Evolutionary conservation across 1,140 invertebrate genomes (phyloP), one percentile per base, ranked within the genome.

Genomic region (Oppia nitens): DNA sequence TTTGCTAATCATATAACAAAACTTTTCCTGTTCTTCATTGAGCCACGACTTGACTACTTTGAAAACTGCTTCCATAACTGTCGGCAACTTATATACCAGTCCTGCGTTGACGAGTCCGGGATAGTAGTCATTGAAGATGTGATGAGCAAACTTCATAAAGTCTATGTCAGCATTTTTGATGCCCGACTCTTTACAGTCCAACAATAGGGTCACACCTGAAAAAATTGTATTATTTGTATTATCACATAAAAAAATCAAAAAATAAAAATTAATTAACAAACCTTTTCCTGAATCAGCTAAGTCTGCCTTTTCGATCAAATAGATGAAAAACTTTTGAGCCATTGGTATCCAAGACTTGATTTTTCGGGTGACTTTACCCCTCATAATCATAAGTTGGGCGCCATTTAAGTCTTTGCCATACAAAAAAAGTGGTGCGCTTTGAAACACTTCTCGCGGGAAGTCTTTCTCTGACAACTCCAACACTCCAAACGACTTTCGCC

Each of bases 401-500:
- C 32, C 32, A 40, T 40, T 40, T 40, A 40, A 17, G 17, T 40
- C 32, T 9, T 40, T 40, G 32, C 32, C 32, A 40, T 40, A 40
- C 6, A 40, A 6, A 17, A 40, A 40, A 40, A 17, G 6, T 9
- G 6, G 17, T 40, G 6, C 32, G 32, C 32, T 9, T 40, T 40
- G 32, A 40, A 9, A 40, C 6, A 40, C 17, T 17, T 40, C 32
- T 40, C 32, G 32, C 6, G 32, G 32, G 17, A 40, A 40, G 17
- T 40, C 32, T 40, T 40, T 40, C 6, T 40, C 32, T 9, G 6
- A 9, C 32, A 71, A 73, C 84, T 83, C 83, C 75, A 88, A 88
- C 1, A 83, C 77, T 1, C 81, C 81, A 65, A 82, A 80, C 40
- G 81, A 80, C 71, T 83, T 84, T 60, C 90, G 77, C 87, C 89